Base-by-base conservation (phyloP, 2,888 invertebrate species). In the Lasioglossum vierecki region DNA sequence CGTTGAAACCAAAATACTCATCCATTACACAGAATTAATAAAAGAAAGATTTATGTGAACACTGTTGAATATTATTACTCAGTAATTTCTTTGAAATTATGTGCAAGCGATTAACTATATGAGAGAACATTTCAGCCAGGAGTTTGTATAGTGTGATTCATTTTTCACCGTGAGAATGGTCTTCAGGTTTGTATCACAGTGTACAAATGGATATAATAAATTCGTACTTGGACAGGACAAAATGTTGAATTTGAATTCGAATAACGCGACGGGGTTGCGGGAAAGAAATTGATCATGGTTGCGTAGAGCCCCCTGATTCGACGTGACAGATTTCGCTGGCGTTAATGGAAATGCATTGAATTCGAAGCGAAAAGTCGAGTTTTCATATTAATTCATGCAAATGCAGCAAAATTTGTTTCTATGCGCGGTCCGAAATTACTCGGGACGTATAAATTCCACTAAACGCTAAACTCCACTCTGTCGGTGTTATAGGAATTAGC, bases 401-500 rank as follows among this genome's bases (percentile, higher is more conserved):
- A 39, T 70, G 68, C 68, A 11, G 41, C n/a, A n/a, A 35, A 35
- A 39, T 70, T 70, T 70, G 41, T 70, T 70, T 70, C 68, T n/a
- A 5, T 11, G 22, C 41, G n/a, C 39, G 39, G n/a, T 13, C 4
- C n/a, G 9, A 41, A 70, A 70, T 70, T 70, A n/a, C 39, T 41
- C 68, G 11, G 41, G 41, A 41, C 41, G n/a, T 70, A 70, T 70
- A 70, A 44, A 70, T 70, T 70, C 68, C 68, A 41, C 39, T 41
- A 70, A 70, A 70, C 39, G 41, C 57, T 71, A 71, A 76, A 60
- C 75, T 76, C 39, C 26, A 11, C 71, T 76, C 60, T 39, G 49
- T 71, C 70, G 71, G 71, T 41, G 75, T 70, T 76, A 75, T 44
- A 22, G 70, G 30, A 70, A 80, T 75, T 76, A 80, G 49, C 80